phyloP scores from a whole-genome alignment of 2,113 vertebrate species.

The Rhinolophus ferrumequinum region DNA sequence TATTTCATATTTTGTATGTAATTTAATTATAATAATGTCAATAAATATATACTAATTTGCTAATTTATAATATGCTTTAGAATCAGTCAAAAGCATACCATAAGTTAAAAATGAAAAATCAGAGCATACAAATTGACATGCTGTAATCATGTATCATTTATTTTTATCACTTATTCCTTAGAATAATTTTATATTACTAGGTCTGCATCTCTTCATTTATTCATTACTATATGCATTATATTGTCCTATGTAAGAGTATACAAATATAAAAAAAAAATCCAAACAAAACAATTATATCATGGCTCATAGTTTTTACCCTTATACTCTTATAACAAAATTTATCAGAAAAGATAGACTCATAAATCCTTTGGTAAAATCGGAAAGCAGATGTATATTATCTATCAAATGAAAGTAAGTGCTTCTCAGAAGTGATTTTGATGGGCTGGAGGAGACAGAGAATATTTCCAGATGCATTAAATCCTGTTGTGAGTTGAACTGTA shows the following conservation, averaged over 20 bases:
- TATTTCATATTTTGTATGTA: neutral
- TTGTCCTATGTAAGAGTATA: neutral
- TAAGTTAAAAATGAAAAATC: conserved; percentile 10
- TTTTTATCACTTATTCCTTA: neutral
- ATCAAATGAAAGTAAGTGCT: neutral
- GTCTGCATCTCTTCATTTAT: neutral
- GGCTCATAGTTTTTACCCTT: neutral
- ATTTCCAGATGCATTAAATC: neutral
- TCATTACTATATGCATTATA: neutral
- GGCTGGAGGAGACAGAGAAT: neutral
- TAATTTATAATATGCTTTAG: neutral
- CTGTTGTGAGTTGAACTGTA: neutral
- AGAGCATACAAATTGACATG: neutral
- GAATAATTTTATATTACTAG: neutral
- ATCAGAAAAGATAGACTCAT: neutral
- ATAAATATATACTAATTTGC: neutral
- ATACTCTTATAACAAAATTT: neutral
- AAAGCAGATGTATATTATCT: neutral
- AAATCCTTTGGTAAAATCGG: neutral
- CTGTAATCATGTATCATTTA: neutral
- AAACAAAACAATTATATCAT: neutral
- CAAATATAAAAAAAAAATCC: neutral
- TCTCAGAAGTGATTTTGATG: neutral
- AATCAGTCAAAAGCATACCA: neutral
- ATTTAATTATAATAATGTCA: neutral